These are phyloP conservation scores for Pipistrellus kuhlii DNA, from an alignment of 2,797 vertebrate genomes.

Conservation along the genomic window DNA sequence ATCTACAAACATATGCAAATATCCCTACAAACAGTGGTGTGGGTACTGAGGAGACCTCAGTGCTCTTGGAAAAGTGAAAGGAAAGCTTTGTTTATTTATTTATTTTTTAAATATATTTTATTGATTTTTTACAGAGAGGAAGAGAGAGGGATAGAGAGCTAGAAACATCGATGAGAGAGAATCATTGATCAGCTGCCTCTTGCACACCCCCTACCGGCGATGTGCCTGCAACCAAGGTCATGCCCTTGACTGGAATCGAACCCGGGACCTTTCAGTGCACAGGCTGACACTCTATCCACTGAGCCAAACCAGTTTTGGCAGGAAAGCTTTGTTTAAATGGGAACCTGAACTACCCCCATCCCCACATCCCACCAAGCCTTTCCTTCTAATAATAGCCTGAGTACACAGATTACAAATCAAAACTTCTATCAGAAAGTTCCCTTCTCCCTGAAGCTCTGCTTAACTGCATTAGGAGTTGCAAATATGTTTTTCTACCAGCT, in stretches of 20 bases:
- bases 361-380: background rate
- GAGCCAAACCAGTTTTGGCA: background rate
- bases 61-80: background rate
- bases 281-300: too few species aligned
- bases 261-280: too few species aligned
- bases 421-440: background rate
- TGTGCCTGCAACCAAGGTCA: too few species aligned
- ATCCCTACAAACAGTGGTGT: background rate
- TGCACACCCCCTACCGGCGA: too few species aligned
- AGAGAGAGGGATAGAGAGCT: too few species aligned
- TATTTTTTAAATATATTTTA: background rate
- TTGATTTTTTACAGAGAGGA: too few species aligned
- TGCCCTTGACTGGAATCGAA: too few species aligned
- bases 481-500: constrained; percentile 1
- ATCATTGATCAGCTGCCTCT: too few species aligned
- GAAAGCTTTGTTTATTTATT: background rate
- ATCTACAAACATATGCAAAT: too few species aligned
- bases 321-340: background rate
- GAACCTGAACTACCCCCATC: background rate
- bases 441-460: constrained; percentile 33
- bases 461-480: background rate
- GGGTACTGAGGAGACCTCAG: background rate
- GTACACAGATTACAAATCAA: constrained; percentile 44
- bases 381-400: constrained; percentile 48
- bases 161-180: too few species aligned